Evolutionary conservation across 2,888 invertebrate genomes (phyloP).

Genomic region (Archips crataeganus): DNA sequence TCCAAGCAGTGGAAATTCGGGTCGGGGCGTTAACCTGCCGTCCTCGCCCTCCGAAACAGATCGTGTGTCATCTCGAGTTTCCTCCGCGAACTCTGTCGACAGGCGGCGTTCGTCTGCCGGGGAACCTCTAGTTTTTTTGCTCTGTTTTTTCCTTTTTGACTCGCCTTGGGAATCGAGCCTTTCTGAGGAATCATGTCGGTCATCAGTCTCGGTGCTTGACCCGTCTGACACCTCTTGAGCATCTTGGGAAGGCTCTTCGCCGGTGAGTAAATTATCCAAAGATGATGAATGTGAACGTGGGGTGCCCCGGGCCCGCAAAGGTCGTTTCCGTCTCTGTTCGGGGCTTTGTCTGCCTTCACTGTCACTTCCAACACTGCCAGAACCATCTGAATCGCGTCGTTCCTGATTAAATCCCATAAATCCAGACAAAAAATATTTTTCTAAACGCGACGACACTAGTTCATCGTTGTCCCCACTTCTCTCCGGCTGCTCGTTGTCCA

Average conservation of each 20-base stretch:
- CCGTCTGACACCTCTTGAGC: conserved; percentile 89
- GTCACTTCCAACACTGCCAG: conserved; percentile 95
- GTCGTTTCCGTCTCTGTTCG: conserved; percentile 92
- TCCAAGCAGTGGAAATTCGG: conserved; percentile 86
- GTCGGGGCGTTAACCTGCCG: conserved; percentile 89
- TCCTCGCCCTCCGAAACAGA: conserved; percentile 89
- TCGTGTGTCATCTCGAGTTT: conserved; percentile 85
- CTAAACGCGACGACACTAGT: conserved; percentile 93
- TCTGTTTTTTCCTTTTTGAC: conserved; percentile 93
- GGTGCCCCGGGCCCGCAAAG: conserved; percentile 93
- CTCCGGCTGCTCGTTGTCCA: conserved; percentile 86
- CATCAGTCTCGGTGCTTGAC: conserved; percentile 91
- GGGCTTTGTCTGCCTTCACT: conserved; percentile 96
- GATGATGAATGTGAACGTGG: conserved; percentile 94
- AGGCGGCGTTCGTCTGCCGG: conserved; percentile 88
- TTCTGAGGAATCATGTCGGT: conserved; percentile 88
- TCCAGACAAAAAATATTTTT: conserved; percentile 95
- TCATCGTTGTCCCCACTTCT: conserved; percentile 88
- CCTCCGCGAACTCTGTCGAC: conserved; percentile 87
- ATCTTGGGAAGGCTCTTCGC: conserved; percentile 84
- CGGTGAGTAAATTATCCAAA: conserved; percentile 90
- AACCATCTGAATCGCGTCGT: conserved; percentile 92
- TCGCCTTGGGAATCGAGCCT: conserved; percentile 92
- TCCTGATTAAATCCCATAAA: conserved; percentile 93
- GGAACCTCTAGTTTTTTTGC: conserved; percentile 88